phyloP scores from a whole-genome alignment of 2,888 invertebrate species.

The Orthonevra nobilis region DNA sequence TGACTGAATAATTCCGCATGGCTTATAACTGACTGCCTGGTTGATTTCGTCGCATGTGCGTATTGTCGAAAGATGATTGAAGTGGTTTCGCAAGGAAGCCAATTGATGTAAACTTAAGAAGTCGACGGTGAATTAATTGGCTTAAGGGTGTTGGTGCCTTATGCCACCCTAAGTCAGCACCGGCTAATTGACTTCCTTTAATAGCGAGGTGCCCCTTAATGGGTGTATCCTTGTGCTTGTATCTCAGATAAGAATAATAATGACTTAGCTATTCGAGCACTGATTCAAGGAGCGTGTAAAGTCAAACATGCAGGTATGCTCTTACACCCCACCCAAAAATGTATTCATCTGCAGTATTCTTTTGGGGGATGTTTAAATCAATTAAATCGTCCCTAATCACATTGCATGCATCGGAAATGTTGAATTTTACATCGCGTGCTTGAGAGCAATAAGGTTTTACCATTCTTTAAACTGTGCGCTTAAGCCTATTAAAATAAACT shows the following conservation, averaged over 20 bases:
- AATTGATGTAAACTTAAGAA: slow-evolving; percentile 58
- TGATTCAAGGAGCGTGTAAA: slow-evolving; percentile 19
- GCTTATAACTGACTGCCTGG: slow-evolving; percentile 48
- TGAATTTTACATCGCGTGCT: slow-evolving; percentile 11
- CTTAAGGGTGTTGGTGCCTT: slow-evolving; percentile 57
- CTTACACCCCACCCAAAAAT: background rate
- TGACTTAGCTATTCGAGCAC: slow-evolving; percentile 12
- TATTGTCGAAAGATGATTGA: slow-evolving; percentile 50
- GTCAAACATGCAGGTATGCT: slow-evolving; percentile 6
- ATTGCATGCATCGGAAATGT: background rate
- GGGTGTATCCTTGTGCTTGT: background rate
- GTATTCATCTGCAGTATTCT: background rate
- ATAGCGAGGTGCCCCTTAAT: background rate
- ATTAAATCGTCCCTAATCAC: slow-evolving; percentile 3
- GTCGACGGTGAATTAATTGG: slow-evolving; percentile 62
- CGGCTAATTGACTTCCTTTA: slow-evolving; percentile 47
- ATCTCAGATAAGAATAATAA: slow-evolving; percentile 18
- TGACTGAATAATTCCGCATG: slow-evolving; percentile 53
- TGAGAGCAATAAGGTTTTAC: background rate
- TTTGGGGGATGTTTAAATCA: slow-evolving; percentile 5
- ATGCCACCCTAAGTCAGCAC: slow-evolving; percentile 2
- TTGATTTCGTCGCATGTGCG: slow-evolving; percentile 32
- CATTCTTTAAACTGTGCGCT: background rate
- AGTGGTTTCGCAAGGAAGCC: slow-evolving; percentile 65
- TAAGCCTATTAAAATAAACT: no score